Percentiles rank a stretch among this genome's conserved stretches.
Conservation (phyloP, 2,888 invertebrate species). For the Phaedon cochleariae region DNA sequence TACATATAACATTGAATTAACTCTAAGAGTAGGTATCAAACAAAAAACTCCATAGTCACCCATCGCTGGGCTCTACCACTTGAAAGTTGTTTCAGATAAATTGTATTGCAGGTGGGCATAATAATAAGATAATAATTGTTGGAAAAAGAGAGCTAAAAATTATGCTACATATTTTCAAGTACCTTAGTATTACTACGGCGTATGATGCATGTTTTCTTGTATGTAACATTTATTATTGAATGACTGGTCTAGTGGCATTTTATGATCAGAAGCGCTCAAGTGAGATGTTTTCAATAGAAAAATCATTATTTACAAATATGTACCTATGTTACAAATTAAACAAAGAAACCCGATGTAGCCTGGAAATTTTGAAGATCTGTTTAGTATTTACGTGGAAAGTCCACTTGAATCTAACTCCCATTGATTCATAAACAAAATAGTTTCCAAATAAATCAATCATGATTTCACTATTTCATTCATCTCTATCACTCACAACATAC, state of each 20-base stretch:
- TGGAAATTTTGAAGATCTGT: not conserved
- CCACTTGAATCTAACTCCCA: not conserved
- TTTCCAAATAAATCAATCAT: not conserved
- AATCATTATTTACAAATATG: not conserved
- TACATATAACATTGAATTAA: slow-evolving; percentile 53
- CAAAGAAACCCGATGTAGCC: not conserved
- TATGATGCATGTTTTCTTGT: slow-evolving; percentile 27
- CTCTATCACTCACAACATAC: not conserved
- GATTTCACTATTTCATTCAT: not conserved
- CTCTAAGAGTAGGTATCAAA: slow-evolving; percentile 47
- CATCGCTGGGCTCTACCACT: not conserved
- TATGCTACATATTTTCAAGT: slow-evolving; percentile 32
- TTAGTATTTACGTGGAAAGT: not conserved
- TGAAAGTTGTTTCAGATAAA: not conserved
- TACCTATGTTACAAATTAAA: not conserved
- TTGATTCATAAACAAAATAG: not conserved
- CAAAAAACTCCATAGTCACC: slow-evolving; percentile 28
- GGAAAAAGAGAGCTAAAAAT: slow-evolving; percentile 36
- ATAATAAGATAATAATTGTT: slow-evolving; percentile 19
- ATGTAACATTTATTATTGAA: slow-evolving; percentile 29
- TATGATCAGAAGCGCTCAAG: slow-evolving; percentile 29
- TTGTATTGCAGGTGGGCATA: not conserved
- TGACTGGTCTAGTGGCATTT: slow-evolving; percentile 28
- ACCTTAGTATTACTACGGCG: not conserved
- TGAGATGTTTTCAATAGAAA: not conserved